These are phyloP conservation scores for Falco punctatus DNA, from an alignment of 2,113 vertebrate genomes.

Conservation along the genomic window DNA sequence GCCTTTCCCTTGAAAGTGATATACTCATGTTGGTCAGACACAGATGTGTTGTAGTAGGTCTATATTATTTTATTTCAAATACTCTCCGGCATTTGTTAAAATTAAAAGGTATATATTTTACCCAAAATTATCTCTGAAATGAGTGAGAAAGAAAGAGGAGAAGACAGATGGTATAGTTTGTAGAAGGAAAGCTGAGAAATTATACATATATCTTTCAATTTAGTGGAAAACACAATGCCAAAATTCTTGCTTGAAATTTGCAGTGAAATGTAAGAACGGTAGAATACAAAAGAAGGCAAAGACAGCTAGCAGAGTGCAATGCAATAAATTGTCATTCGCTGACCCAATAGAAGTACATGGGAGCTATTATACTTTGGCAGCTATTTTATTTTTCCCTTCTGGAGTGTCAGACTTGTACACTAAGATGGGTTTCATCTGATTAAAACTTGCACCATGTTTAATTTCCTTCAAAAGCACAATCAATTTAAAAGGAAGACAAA, in stretches of 20 bases:
- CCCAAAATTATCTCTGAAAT: neutral
- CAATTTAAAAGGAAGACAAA: slow-evolving; percentile 29
- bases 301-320: slow-evolving; percentile 12
- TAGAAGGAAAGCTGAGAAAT: slow-evolving; percentile 63
- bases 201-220: slow-evolving; percentile 33
- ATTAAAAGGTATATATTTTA: neutral
- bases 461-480: slow-evolving; percentile 72
- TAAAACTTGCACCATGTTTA: slow-evolving; percentile 65
- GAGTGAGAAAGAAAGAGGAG: neutral
- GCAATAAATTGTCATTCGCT: slow-evolving; percentile 65
- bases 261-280: slow-evolving; percentile 23
- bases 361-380: slow-evolving; percentile 78
- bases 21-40: neutral
- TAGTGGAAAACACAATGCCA: slow-evolving; percentile 33
- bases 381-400: slow-evolving; percentile 76
- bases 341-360: slow-evolving; percentile 69
- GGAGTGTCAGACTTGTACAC: slow-evolving; percentile 72
- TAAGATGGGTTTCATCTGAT: slow-evolving; percentile 74
- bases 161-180: slow-evolving; percentile 48
- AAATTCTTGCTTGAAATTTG: slow-evolving; percentile 62
- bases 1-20: neutral
- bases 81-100: neutral
- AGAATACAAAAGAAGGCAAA: slow-evolving; percentile 29
- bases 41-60: neutral
- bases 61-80: neutral